Conservation (phyloP, 1,140 invertebrate genomes). For the Drosophila pectinifera region DNA sequence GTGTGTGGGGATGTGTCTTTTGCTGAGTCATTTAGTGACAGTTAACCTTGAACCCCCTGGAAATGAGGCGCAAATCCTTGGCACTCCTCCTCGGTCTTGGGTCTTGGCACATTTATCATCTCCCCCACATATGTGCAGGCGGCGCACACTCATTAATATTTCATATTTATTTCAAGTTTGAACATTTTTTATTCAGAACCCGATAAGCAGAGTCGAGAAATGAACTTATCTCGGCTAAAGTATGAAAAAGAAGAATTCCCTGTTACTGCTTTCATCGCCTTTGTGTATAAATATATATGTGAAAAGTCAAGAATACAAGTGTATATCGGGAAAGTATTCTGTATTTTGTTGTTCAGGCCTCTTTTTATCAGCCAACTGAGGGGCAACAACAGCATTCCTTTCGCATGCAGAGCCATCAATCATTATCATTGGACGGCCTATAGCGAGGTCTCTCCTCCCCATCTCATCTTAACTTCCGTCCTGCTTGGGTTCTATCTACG, state of each 20-base stretch:
- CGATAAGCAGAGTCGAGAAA: constrained; percentile 45
- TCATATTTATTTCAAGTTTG: constrained; percentile 53
- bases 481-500: constrained; percentile 38
- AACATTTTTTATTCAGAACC: constrained; percentile 28
- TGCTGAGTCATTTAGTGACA: constrained; percentile 49
- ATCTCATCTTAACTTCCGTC: constrained; percentile 32
- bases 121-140: neutral
- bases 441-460: constrained; percentile 20
- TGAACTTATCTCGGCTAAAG: constrained; percentile 37
- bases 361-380: constrained; percentile 37
- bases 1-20: constrained; percentile 24
- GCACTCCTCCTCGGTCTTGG: constrained; percentile 3
- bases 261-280: constrained; percentile 29
- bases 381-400: constrained; percentile 26
- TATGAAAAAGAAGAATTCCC: constrained; percentile 11
- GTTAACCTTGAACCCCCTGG: constrained; percentile 48
- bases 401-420: constrained; percentile 50
- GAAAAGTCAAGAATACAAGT: constrained; percentile 38
- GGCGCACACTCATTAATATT: constrained; percentile 48
- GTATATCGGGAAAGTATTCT: constrained; percentile 27
- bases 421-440: constrained; percentile 51
- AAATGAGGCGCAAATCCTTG: constrained; percentile 51
- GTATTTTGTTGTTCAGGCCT: constrained; percentile 32
- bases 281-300: constrained; percentile 16
- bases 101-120: constrained; percentile 45